Evolutionary conservation across 2,888 invertebrate species (phyloP).

Genomic region (Chymomyza caudatula): DNA sequence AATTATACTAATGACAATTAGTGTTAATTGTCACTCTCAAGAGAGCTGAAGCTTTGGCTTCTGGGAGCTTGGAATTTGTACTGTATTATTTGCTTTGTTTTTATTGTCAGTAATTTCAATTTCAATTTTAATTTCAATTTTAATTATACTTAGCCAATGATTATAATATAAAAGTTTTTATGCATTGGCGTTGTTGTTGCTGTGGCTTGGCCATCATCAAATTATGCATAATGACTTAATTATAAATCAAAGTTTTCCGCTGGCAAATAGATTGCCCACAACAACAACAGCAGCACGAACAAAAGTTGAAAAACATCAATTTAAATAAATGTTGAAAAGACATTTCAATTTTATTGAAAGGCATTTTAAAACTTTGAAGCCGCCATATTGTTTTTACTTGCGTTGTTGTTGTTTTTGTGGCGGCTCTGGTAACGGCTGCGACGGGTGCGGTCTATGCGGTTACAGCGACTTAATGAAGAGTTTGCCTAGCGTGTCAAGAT

Average conservation of each 20-base stretch:
- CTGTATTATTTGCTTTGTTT: constrained; percentile 13
- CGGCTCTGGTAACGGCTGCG: background rate
- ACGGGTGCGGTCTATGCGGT: constrained; percentile 12
- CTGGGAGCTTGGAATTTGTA: constrained; percentile 55
- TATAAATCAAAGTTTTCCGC: constrained; percentile 53
- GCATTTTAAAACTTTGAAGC: constrained; percentile 40
- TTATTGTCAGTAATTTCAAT: constrained; percentile 24
- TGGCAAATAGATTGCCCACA: background rate
- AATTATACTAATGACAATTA: constrained; percentile 72
- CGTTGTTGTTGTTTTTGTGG: background rate
- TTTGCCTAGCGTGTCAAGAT: constrained; percentile 58
- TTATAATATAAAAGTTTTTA: constrained; percentile 40
- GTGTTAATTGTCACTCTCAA: constrained; percentile 69
- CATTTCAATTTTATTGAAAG: constrained; percentile 38
- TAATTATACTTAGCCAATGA: constrained; percentile 51
- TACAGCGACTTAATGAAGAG: constrained; percentile 54
- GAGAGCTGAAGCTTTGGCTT: background rate
- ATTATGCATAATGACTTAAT: constrained; percentile 66
- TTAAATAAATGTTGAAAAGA: constrained; percentile 39
- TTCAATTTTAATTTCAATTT: constrained; percentile 27
- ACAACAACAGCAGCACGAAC: background rate
- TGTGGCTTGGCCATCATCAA: constrained; percentile 25
- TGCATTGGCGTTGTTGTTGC: constrained; percentile 6
- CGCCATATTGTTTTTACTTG: constrained; percentile 6
- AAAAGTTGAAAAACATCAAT: constrained; percentile 13